Base-by-base conservation (phyloP, 2,797 vertebrate genomes). In the Coracias cyanogaster region DNA sequence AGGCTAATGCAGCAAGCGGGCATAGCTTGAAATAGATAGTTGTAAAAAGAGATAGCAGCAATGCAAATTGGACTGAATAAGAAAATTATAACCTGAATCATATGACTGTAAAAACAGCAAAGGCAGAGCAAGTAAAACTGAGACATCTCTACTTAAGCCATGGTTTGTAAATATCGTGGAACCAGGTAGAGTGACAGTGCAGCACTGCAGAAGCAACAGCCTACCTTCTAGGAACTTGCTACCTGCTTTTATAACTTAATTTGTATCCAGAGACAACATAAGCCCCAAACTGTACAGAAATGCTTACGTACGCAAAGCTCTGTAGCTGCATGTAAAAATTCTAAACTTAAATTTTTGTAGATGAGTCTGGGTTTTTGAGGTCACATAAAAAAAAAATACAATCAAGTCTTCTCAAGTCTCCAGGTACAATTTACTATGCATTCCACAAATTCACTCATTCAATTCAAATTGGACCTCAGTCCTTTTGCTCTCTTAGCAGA, bases 1-100 rank as follows among this genome's bases (percentile, higher is more conserved):
- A 86, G 72, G 73, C 87, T 95, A 77, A 92, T 87, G 70, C 65
- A 83, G 55, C 2, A 12, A 95, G 69, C 24, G 16, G 76, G 33
- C 73, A 87, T 15, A 66, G 80, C 76, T 90, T 90, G 93, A 84
- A 90, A 93, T 69, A 90, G 71, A 88, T 14, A 43, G 77, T 61
- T 82, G 72, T 95, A 94, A 92, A 92, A 79, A 81, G 81, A 83
- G 82, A 89, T 6, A 89, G 71, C 82, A 96, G 85, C 94, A 88
- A 94, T 83, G 91, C 94, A 96, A 96, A 86, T 94, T 92, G 87
- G 83, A 58, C 71, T 84, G 95, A 95, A 95, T 92, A 86, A 84
- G 80, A 74, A 95, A 93, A 93, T 81, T 73, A 85, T 85, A 86
- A 62, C 71, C 61, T n/a, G 72, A 91, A 93, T 87, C n/a, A 6